Base-by-base conservation (phyloP, 2,888 invertebrate genomes). In the Drosophila tripunctata region DNA sequence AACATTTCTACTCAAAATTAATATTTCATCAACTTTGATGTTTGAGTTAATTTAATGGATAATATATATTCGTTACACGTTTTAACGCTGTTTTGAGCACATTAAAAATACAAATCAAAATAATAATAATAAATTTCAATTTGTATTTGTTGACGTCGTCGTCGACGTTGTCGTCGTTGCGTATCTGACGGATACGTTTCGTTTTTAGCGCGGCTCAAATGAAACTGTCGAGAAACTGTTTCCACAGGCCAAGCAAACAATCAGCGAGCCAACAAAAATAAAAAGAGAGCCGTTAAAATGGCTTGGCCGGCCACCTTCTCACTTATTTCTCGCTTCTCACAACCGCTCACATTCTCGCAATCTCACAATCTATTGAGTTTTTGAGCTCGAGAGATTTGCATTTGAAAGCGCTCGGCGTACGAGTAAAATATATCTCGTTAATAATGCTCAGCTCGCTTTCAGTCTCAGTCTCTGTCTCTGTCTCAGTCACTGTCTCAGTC, bases 181-280 rank as follows among this genome's bases (percentile, higher is more conserved):
- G 90, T 87, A 89, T 90, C 88, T 84, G 79, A 61, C 70, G 78
- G 88, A 87, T 88, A 88, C 76, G 75, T 76, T 67, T 78, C 88
- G 88, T 83, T 89, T 89, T 85, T 87, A 89, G 87, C 90, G 89
- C 90, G 90, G 88, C 90, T 90, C 88, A 89, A 88, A 88, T 90
- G 81, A 84, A 90, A 89, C 89, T 89, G 89, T 86, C 66, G 73
- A 74, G 83, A 87, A 86, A 50, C 36, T 36, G 36, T 50, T 83
- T 75, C 67, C 68, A 72, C 57, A 50, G 56, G 55, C 60, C 78
- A 79, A 56, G 54, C 76, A 52, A 75, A 52, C 57, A 64, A 71
- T 58, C 67, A 47, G 17, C 68, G 75, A 50, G 78, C 61, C 56
- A 50, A 45, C 61, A 48, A 50, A 45, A 58, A 48, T 43, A 48